These are phyloP conservation scores for Griposia aprilina DNA, from an alignment of 2,888 invertebrate species.

Conservation along the genomic window DNA sequence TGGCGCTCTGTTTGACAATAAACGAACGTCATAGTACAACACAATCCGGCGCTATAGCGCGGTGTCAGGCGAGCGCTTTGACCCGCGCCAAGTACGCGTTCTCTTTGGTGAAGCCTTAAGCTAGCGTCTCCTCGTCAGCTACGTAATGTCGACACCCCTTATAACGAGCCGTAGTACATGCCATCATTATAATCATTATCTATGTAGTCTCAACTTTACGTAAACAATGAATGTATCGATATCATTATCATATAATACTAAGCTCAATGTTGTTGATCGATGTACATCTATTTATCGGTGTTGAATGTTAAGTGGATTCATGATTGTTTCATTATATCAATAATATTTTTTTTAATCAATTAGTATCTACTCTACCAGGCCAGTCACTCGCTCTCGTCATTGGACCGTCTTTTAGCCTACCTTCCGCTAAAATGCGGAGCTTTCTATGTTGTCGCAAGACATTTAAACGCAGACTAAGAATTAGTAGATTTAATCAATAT, in stretches of 20 bases:
- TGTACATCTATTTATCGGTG: constrained; percentile 67
- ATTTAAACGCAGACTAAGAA: constrained; percentile 32
- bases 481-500: constrained; percentile 25
- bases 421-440: constrained; percentile 27
- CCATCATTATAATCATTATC: constrained; percentile 28
- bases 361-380: constrained; percentile 48
- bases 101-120: no score
- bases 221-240: constrained; percentile 54
- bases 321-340: constrained; percentile 40
- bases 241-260: constrained; percentile 54
- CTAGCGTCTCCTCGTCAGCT: background rate
- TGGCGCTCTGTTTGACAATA: no score
- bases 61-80: no score
- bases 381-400: constrained; percentile 42
- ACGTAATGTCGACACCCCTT: constrained; percentile 2
- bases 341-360: constrained; percentile 44
- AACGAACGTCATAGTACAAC: no score
- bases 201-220: constrained; percentile 40
- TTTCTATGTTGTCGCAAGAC: constrained; percentile 45
- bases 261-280: constrained; percentile 68
- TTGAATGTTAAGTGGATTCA: constrained; percentile 58
- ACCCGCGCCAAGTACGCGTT: no score
- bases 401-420: constrained; percentile 43
- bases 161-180: constrained; percentile 21
- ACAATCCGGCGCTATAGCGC: no score